A percentile compares a stretch with the other conserved stretches of the same genome.
These are phyloP conservation scores for Trachemys scripta DNA, from an alignment of 2,113 vertebrate genomes.

Conservation along the genomic window DNA sequence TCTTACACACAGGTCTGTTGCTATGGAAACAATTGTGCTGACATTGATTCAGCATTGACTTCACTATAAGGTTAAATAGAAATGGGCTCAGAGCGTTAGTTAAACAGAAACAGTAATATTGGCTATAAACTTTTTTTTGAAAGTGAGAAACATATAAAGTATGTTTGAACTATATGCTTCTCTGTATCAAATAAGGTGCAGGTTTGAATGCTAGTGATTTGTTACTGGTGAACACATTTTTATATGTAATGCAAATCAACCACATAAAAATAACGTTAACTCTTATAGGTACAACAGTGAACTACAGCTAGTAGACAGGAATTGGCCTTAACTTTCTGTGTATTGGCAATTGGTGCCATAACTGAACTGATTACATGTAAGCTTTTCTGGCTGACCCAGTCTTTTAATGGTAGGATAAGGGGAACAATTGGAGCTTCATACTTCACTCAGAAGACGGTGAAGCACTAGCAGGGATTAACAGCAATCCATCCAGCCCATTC, in stretches of 20 bases:
- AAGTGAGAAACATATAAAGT: background rate
- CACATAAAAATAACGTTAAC: background rate
- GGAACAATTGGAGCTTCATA: background rate
- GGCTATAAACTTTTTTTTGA: too few species aligned
- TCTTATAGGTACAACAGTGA: background rate
- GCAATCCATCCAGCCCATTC: background rate
- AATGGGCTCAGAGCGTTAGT: background rate
- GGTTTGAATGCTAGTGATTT: slow-evolving; percentile 5
- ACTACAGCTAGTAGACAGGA: too few species aligned
- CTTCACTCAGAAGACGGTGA: background rate
- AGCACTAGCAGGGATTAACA: background rate
- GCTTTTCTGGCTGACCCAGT: background rate
- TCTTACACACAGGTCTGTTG: background rate
- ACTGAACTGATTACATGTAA: background rate
- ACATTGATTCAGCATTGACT: too few species aligned
- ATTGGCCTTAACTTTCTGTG: too few species aligned
- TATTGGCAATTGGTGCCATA: background rate
- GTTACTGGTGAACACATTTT: background rate
- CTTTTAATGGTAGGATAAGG: background rate
- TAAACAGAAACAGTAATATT: background rate
- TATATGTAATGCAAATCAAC: background rate
- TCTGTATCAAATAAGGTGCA: background rate
- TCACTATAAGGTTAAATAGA: too few species aligned
- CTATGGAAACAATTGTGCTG: background rate
- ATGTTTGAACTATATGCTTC: background rate